Percentiles rank a stretch among this genome's conserved stretches.
These are phyloP conservation scores for Luperina testacea DNA, from an alignment of 2,888 invertebrate species.

Conservation along the genomic window DNA sequence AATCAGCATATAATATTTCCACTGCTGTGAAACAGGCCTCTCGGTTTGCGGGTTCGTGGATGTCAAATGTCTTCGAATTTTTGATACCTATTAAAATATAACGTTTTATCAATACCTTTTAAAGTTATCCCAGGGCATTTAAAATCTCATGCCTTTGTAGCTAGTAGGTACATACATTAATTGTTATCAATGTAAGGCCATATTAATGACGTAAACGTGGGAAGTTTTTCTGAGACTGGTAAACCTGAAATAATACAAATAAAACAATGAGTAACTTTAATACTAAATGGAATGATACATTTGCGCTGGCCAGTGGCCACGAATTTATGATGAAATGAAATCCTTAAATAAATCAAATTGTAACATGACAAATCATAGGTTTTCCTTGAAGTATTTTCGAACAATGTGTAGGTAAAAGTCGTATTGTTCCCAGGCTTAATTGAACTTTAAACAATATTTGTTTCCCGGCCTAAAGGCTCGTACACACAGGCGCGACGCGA, in stretches of 20 bases:
- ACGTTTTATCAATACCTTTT: slow-evolving; percentile 5
- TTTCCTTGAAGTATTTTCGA: neutral
- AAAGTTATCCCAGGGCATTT: neutral
- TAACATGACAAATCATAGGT: neutral
- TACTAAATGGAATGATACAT: neutral
- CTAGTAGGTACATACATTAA: neutral
- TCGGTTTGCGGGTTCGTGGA: neutral
- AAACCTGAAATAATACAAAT: slow-evolving; percentile 29
- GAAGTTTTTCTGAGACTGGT: neutral
- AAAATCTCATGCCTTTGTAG: neutral
- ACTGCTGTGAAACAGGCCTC: neutral
- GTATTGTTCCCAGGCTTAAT: neutral
- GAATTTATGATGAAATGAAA: neutral
- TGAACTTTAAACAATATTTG: neutral
- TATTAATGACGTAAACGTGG: neutral
- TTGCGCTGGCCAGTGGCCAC: neutral
- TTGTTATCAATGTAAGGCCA: neutral
- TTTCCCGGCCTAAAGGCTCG: neutral
- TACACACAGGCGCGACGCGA: too few relatives aligned
- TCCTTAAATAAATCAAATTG: neutral
- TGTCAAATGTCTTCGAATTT: neutral
- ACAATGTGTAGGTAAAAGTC: neutral
- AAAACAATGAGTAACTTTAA: slow-evolving; percentile 5
- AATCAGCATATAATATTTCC: neutral
- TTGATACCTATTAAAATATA: neutral